Evolutionary conservation across 2,113 vertebrate species (phyloP).

Genomic region (Dasyornis broadbenti): DNA sequence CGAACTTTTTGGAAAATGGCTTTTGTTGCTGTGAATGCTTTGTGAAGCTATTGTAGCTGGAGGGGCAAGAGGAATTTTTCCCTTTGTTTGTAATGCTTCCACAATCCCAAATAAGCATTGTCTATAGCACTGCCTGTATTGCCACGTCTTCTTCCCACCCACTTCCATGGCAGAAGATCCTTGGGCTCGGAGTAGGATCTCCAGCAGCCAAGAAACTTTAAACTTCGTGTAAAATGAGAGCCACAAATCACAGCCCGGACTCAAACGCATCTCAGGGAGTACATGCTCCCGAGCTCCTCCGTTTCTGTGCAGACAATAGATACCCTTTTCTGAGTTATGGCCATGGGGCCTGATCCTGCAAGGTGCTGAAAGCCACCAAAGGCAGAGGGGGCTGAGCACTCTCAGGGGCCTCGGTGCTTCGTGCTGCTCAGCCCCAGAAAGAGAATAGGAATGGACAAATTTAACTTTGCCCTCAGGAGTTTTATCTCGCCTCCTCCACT

Average conservation of each 20-base stretch:
- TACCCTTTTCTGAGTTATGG: not conserved
- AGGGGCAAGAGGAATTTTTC: constrained; percentile 15
- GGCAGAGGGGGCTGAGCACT: not conserved
- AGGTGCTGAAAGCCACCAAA: constrained; percentile 10
- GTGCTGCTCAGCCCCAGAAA: not conserved
- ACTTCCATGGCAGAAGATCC: constrained; percentile 10
- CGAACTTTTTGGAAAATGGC: not conserved
- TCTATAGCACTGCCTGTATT: constrained; percentile 13
- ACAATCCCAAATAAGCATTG: constrained; percentile 44
- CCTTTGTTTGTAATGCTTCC: constrained; percentile 35
- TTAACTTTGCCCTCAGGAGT: not conserved
- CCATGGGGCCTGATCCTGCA: not conserved
- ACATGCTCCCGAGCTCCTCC: not conserved
- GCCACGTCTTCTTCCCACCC: constrained; percentile 26
- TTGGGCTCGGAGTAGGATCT: not conserved
- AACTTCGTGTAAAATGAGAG: not conserved
- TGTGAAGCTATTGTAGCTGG: constrained; percentile 12
- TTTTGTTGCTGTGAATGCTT: constrained; percentile 13
- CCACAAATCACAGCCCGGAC: not conserved
- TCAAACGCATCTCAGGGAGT: not conserved
- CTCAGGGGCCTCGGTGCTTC: not conserved
- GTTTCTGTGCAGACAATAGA: not conserved
- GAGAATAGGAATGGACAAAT: not conserved
- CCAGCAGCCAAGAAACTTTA: constrained; percentile 17
- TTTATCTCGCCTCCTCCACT: not conserved